Evolutionary conservation across 30 jellyfish, hydroid and myxozoan genomes (phyloP).

Genomic region (Catostylus mosaicus): DNA sequence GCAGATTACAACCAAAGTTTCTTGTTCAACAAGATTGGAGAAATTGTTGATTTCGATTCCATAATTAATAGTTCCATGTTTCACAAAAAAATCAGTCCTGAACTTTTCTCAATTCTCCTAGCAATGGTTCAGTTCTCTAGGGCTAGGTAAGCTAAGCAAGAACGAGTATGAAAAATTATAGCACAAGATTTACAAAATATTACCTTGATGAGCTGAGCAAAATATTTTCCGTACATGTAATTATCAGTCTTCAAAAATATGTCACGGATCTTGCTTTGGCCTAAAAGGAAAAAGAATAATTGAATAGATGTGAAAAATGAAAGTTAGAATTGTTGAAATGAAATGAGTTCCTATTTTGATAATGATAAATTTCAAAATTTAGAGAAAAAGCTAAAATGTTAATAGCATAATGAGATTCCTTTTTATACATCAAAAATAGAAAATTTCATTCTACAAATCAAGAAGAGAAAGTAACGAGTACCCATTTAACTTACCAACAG

Average conservation of each 20-base stretch:
- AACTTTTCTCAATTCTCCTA: too few relatives aligned
- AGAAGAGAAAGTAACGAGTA: too few relatives aligned
- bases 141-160: too few relatives aligned
- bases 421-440: not conserved
- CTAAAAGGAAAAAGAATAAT: slow-evolving; percentile 27
- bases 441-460: not conserved
- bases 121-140: too few relatives aligned
- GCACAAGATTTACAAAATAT: not conserved
- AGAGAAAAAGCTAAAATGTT: not conserved
- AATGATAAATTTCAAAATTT: not conserved
- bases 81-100: too few relatives aligned
- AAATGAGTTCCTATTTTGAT: too few relatives aligned
- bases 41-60: too few relatives aligned
- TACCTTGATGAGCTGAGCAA: slow-evolving; percentile 89
- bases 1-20: too few relatives aligned
- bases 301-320: not conserved
- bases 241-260: slow-evolving; percentile 84
- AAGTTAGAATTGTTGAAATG: not conserved
- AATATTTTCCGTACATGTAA: slow-evolving; percentile 80
- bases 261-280: slow-evolving; percentile 88
- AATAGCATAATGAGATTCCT: not conserved
- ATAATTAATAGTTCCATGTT: too few relatives aligned
- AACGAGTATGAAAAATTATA: not conserved
- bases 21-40: too few relatives aligned
- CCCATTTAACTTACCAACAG: slow-evolving; percentile 92